A percentile compares a stretch with the other conserved stretches of the same genome.
Evolutionary conservation across 1,140 invertebrate genomes (phyloP).

Genomic region (Plutomurus gul): DNA sequence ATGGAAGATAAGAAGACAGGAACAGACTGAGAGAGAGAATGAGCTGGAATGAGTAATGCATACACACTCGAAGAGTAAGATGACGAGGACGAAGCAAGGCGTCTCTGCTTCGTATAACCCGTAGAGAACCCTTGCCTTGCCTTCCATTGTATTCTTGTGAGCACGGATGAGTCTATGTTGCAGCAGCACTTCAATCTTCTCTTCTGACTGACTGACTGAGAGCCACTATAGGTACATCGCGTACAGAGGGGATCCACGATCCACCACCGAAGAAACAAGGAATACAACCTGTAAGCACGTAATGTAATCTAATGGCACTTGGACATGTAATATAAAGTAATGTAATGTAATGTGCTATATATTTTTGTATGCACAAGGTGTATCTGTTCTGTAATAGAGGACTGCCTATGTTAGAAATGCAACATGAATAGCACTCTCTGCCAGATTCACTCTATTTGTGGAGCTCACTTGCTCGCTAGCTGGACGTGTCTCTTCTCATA

Average conservation of each 20-base stretch:
- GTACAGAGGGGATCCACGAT: too few species aligned
- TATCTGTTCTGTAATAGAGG: neutral
- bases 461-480: too few species aligned
- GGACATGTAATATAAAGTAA: neutral
- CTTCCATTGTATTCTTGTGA: too few species aligned
- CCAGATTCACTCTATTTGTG: too few species aligned
- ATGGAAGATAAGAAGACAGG: neutral
- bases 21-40: neutral
- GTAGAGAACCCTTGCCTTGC: too few species aligned
- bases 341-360: neutral
- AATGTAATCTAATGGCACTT: neutral
- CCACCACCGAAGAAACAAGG: neutral
- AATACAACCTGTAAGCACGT: neutral
- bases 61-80: neutral
- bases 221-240: too few species aligned
- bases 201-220: too few species aligned
- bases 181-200: too few species aligned
- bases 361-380: neutral
- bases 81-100: neutral
- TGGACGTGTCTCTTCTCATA: too few species aligned
- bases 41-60: neutral
- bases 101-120: neutral
- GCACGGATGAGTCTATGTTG: too few species aligned
- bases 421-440: too few species aligned
- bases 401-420: too few species aligned